Conservation (phyloP, 1,140 invertebrate species). For the Drosophila sturtevanti region DNA sequence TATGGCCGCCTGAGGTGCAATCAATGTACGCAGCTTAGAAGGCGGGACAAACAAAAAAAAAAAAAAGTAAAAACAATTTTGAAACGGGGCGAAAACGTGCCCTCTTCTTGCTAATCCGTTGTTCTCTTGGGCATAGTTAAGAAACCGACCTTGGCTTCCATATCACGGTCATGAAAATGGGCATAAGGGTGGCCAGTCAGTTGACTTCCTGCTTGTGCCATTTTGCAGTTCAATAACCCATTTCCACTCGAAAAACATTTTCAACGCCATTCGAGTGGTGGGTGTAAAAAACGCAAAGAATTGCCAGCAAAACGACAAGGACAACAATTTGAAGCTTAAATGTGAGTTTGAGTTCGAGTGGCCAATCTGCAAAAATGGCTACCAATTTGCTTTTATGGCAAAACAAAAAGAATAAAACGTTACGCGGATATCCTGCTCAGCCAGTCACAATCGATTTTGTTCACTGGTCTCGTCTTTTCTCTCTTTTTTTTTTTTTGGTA, state of each 20-base stretch:
- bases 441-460: constrained; percentile 39
- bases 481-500: constrained; percentile 13
- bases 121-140: constrained; percentile 36
- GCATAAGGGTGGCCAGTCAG: constrained; percentile 27
- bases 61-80: constrained; percentile 44
- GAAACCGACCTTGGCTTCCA: constrained; percentile 8
- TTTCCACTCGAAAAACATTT: constrained; percentile 27
- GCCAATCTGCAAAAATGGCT: constrained; percentile 67
- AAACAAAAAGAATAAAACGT: constrained; percentile 46
- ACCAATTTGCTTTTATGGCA: constrained; percentile 71
- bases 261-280: neutral
- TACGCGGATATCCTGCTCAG: constrained; percentile 49
- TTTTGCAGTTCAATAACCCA: constrained; percentile 68
- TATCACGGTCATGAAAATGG: constrained; percentile 38
- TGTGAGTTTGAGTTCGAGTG: constrained; percentile 24
- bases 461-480: neutral
- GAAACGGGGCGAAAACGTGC: constrained; percentile 12
- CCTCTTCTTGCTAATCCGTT: neutral
- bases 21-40: constrained; percentile 45
- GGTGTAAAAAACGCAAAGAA: constrained; percentile 17
- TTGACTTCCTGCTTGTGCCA: constrained; percentile 38
- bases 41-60: constrained; percentile 21
- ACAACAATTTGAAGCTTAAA: constrained; percentile 28
- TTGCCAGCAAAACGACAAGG: constrained; percentile 13
- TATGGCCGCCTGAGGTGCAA: constrained; percentile 75